Evolutionary conservation across 2,888 invertebrate species (phyloP), one percentile per base, ranked within the genome.

Genomic region (Crematogaster levior): DNA sequence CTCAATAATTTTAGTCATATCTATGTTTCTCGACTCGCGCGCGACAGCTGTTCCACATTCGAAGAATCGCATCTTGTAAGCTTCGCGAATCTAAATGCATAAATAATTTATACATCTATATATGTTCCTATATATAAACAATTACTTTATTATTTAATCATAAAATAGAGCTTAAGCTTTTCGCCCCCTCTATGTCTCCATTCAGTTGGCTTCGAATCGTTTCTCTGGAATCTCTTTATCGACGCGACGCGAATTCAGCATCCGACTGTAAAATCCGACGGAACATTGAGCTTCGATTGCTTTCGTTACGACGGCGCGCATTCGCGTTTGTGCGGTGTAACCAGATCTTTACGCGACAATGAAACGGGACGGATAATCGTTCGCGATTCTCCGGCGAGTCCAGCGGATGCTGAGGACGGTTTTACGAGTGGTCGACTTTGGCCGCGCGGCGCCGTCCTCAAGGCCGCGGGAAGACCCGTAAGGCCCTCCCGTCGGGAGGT

Each of bases 401-500:
- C 58, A 34, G 46, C 27, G 58, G 60, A 21, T 48, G 21, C 61
- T 24, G 82, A 83, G 83, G 83, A 65, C 65, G 51, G 74, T 43
- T 87, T 79, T 81, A 74, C 46, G 81, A 79, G 83, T n/a, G 74
- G 68, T 70, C 79, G 80, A 70, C 58, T 82, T 70, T 80, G 77
- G 43, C 65, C 37, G 53, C 73, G 58, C 74, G 82, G 68, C 68
- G 66, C 60, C 79, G 83, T 87, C 84, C 79, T 83, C 84, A 83
- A 85, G 85, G 81, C 81, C 86, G 81, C 86, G 74, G 74, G 75
- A 60, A 74, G 83, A 83, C 66, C 81, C 61, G 77, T 68, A 65
- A 75, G 85, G 89, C 85, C 87, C 89, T 87, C 90, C 90, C 85
- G 90, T 81, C 81, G 89, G 85, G 61, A 53, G 81, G 85, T 37